These are phyloP conservation scores for Steatornis caripensis DNA, from an alignment of 2,113 vertebrate genomes.

Conservation along the genomic window DNA sequence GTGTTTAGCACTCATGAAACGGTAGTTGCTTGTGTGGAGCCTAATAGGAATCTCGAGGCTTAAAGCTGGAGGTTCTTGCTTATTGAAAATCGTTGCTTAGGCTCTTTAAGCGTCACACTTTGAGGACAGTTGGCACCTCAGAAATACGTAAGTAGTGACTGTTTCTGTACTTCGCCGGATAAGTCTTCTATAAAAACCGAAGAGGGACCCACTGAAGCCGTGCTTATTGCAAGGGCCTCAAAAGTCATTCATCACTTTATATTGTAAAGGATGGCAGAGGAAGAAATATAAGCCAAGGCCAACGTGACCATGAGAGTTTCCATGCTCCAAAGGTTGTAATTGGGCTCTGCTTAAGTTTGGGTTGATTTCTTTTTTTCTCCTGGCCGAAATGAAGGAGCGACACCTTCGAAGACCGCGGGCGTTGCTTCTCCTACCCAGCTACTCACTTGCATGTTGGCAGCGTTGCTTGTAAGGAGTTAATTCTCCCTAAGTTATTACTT, in stretches of 20 bases:
- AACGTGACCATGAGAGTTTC: fast-evolving
- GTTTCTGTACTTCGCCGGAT: neutral
- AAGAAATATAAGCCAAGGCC: neutral
- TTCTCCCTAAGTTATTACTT: neutral
- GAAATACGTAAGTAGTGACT: neutral
- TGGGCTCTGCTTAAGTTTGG: neutral
- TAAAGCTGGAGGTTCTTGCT: neutral
- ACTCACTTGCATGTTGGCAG: neutral
- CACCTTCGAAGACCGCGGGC: neutral
- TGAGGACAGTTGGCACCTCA: neutral
- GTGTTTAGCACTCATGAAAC: neutral
- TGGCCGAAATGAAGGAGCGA: neutral
- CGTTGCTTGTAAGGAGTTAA: neutral
- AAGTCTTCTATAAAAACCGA: neutral
- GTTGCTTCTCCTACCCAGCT: neutral
- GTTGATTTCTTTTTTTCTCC: neutral
- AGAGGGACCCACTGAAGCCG: neutral
- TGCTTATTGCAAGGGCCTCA: neutral
- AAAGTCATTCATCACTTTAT: neutral
- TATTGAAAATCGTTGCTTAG: neutral
- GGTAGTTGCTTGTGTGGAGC: neutral
- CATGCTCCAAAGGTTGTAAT: neutral
- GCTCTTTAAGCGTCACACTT: neutral
- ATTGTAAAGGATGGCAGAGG: neutral
- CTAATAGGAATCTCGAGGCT: neutral